Base-by-base conservation (phyloP, 2,888 invertebrate genomes). In the Cantharis flavilabris region DNA sequence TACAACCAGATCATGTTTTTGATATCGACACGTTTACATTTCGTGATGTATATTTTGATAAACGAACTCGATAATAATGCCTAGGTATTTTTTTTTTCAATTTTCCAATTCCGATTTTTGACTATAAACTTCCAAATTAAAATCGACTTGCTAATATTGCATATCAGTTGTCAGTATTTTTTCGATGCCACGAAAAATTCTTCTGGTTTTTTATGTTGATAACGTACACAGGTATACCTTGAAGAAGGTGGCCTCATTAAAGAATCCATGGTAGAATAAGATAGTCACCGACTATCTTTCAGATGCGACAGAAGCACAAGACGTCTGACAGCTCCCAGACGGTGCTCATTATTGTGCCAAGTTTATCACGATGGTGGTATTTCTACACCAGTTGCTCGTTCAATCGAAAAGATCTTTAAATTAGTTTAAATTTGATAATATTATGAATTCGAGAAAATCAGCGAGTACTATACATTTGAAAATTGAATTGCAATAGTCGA, bases 251-350 rank as follows among this genome's bases (percentile, higher is more conserved):
- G 76, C 80, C 78, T 80, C 78, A 78, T 80, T 80, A 80, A 78
- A 72, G 72, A 49, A 72, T 72, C 70, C 69, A 65, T 70, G 69
- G 76, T 71, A 73, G 80, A 76, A 73, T 72, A 73, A 64, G 78
- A 80, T 79, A 76, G 78, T 76, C 71, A 62, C 64, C 62, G 73
- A 76, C 77, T 73, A 78, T 79, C 79, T 77, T 30, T 70, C 63
- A 69, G 76, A 76, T 80, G 75, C 71, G 70, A 75, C 69, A 73
- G 75, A 72, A 71, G 70, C 76, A 80, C 74, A 73, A 80, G 79
- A 80, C 69, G 70, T 72, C 81, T 84, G 85, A 85, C 85, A 84
- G 85, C 84, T 82, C 80, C 83, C 84, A 84, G 85, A 85, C 84
- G 83, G 81, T 83, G 83, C 85, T 85, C 85, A 85, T 85, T 85